Evolutionary conservation across 2,888 invertebrate genomes (phyloP).

Genomic region (Microchrysa polita): DNA sequence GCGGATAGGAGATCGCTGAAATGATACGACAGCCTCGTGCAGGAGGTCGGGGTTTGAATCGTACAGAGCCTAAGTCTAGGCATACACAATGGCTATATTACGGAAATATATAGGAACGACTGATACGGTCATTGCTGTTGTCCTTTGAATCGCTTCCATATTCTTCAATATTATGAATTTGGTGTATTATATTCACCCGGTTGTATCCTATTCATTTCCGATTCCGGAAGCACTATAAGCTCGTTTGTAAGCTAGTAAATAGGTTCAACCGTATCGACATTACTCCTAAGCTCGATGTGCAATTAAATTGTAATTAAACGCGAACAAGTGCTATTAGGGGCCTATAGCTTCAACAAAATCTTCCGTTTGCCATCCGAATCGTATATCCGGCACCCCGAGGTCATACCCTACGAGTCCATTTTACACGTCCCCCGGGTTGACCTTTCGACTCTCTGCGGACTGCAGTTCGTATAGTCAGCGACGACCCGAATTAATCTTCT

Average conservation of each 20-base stretch:
- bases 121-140: too few relatives aligned
- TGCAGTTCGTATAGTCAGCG: constrained; percentile 28
- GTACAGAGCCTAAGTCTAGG: background rate
- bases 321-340: constrained; percentile 35
- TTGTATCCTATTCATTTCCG: background rate
- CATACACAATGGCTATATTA: background rate
- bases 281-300: background rate
- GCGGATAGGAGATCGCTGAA: background rate
- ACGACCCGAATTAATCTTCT: constrained; percentile 43
- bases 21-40: background rate
- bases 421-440: background rate
- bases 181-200: background rate
- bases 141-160: background rate
- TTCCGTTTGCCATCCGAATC: background rate
- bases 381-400: background rate
- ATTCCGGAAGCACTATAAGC: background rate
- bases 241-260: constrained; percentile 1
- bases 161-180: background rate
- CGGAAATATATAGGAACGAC: background rate
- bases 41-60: background rate
- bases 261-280: too few relatives aligned
- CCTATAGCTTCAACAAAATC: background rate
- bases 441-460: constrained; percentile 15
- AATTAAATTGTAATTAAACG: constrained; percentile 46
- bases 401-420: background rate